Evolutionary conservation across 1,140 invertebrate genomes (phyloP), one percentile per base, ranked within the genome.

Genomic region (Drosophila pectinifera): DNA sequence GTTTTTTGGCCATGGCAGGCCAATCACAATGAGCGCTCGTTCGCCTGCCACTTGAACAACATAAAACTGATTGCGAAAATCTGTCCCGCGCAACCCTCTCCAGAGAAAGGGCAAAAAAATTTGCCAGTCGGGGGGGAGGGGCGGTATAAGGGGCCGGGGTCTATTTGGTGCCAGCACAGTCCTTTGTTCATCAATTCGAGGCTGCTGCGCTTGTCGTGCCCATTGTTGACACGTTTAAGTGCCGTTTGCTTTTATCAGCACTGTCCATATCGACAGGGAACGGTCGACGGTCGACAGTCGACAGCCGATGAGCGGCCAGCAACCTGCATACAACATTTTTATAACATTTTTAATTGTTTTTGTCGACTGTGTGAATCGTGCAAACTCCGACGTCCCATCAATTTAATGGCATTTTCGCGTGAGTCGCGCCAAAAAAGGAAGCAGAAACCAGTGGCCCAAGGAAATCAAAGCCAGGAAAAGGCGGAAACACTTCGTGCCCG

Each of bases 171-270:
- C 57, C 80, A 57, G 74, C 69, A 78, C 13, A 31, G 65, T 70
- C 67, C 49, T 70, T 62, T 73, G 80, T 63, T 76, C 81, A 78
- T 80, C 81, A 80, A 80, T 83, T 84, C 63, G 65, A 46, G 80
- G 74, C 51, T 78, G 65, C 84, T 86, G 80, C 62, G 79, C 79
- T 89, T 89, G 83, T 83, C 84, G 76, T 79, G 59, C 45, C 73
- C 80, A 89, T 88, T 88, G 84, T 88, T 88, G 84, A 89, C 84
- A 88, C 84, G 84, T 84, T 90, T 88, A 88, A 88, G 84, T 89
- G 84, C 68, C 84, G 85, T 89, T 88, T 80, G 84, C 84, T 88
- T 88, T 88, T 88, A 88, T 88, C 84, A 84, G 80, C 81, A 59
- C 36, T 64, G 65, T 77, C 58, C 65, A 73, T 73, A 82, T 72